Evolutionary conservation across 2,888 invertebrate species (phyloP), one percentile per base, ranked within the genome.

Genomic region (Aspidiotus rigidus): DNA sequence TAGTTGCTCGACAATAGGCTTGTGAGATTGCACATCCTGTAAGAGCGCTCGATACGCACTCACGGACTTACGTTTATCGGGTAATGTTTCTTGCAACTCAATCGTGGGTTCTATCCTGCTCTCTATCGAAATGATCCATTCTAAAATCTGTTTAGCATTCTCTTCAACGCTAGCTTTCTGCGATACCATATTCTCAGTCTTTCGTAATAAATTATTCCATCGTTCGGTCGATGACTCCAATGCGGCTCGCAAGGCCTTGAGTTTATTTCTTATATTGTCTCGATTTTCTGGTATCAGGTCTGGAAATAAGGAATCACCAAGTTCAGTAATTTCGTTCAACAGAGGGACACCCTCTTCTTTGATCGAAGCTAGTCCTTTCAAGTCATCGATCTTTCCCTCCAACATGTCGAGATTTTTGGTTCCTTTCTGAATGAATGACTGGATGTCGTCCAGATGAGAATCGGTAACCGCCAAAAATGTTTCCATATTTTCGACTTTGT

Each of bases 151-250:
- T 61, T 87, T 86, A 74, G 90, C 89, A 72, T 91, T 93, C 74
- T 95, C 94, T 77, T 95, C 94, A 77, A 96, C 93, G 1, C 93
- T 93, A 6, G 92, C 90, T 78, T 94, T 85, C 75, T 94, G 92
- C 77, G 93, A 88, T 72, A 95, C 84, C 54, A 90, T 88, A 0
- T 88, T 89, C 80, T 96, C 95, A 16, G 93, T 87, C 75, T 88
- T 87, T 77, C 93, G 93, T 73, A 92, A 86, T 1, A 92, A 85
- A 15, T 86, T 85, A 77, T 90, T 93, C 0, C 93, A 85, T 77
- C 88, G 87, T 77, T 91, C 93, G 7, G 90, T 85, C 60, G 93
- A 84, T 62, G 87, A 83, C 78, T 96, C 95, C 75, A 91, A 91
- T 72, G 85, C 85, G 75, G 89, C 88, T 72, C 95, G 83, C 67